Conservation (phyloP, 2,113 vertebrate genomes). For the Mirounga angustirostris region DNA sequence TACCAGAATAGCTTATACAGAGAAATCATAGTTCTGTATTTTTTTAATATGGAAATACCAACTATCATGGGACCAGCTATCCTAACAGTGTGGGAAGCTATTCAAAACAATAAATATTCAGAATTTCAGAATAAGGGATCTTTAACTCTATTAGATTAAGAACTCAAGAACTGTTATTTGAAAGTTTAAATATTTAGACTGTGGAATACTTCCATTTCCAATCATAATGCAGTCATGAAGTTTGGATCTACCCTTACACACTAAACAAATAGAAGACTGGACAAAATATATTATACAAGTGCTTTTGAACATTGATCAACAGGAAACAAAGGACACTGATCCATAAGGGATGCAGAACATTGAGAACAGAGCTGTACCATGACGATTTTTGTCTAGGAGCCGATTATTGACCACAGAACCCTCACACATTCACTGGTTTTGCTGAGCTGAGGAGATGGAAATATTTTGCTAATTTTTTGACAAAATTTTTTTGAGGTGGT, state of each 20-base stretch:
- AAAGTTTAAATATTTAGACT: neutral
- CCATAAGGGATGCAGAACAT: neutral
- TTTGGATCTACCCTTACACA: neutral
- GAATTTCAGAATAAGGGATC: neutral
- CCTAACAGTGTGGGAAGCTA: neutral
- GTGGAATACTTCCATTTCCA: neutral
- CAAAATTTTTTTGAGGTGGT: neutral
- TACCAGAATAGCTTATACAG: neutral
- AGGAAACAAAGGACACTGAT: neutral
- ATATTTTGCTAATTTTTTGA: neutral
- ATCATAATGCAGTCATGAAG: too few relatives aligned
- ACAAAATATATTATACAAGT: neutral
- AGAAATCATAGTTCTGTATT: neutral
- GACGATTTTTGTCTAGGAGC: neutral
- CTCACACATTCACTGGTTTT: neutral
- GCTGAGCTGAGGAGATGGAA: neutral
- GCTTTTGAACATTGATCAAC: neutral
- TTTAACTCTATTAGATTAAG: neutral
- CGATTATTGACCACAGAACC: neutral
- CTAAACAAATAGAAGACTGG: neutral
- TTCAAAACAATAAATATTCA: slow-evolving; percentile 13
- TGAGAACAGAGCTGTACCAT: neutral
- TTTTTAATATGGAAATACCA: neutral
- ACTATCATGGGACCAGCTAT: neutral
- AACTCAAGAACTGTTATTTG: neutral